Percentiles rank a stretch among this genome's conserved stretches.
phyloP scores from a whole-genome alignment of 2,113 vertebrate genomes.

The Vulpes vulpes region DNA sequence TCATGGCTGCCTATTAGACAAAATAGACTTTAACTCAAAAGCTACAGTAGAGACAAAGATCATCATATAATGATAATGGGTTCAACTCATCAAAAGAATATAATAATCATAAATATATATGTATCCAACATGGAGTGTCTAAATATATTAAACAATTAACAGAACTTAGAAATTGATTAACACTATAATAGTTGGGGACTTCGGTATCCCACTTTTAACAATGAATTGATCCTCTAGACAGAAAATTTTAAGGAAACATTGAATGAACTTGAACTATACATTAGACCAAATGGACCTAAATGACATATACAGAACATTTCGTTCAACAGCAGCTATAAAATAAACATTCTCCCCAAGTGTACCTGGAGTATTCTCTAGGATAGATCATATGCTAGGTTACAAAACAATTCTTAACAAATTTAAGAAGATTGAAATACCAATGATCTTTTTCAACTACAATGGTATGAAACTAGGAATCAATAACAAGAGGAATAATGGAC shows the following conservation, averaged over 20 bases:
- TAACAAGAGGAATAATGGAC: background rate
- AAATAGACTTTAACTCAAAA: background rate
- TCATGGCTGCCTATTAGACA: background rate
- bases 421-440: background rate
- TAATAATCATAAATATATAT: background rate
- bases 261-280: background rate
- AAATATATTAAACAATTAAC: background rate
- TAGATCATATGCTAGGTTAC: background rate
- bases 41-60: background rate
- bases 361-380: background rate
- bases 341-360: background rate
- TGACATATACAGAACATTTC: background rate
- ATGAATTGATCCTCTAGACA: background rate
- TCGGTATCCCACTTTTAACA: background rate
- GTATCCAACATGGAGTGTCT: background rate
- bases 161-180: background rate
- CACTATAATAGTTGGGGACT: background rate
- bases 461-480: background rate
- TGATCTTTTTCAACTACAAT: background rate
- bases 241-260: background rate
- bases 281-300: background rate
- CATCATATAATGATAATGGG: background rate
- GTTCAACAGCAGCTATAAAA: background rate
- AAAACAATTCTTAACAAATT: background rate
- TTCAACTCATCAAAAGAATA: background rate